Base-by-base conservation (phyloP, 1,140 invertebrate genomes). In the Metopolophium dirhodum region DNA sequence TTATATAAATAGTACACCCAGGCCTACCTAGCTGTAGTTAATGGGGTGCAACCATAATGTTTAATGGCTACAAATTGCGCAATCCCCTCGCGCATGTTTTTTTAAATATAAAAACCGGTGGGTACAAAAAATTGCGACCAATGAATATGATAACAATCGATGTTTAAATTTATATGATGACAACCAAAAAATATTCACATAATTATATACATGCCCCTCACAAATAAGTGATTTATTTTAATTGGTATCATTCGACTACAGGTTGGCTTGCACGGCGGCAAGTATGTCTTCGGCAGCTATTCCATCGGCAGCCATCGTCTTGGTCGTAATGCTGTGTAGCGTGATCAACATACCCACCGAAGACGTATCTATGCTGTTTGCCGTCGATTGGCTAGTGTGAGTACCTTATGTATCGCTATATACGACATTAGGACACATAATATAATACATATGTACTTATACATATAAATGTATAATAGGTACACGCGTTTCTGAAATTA, bases 251-350 rank as follows among this genome's bases (percentile, higher is more conserved):
- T n/a, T 77, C 30, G 30, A n/a, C 37, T 61, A 45, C 94, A 98
- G 98, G 94, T 96, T 99, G 94, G 98, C 98, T 57, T 98, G 98
- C 14, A 99, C 98, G 3, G 97, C 98, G 61, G 98, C 98, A 30
- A 98, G 98, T 88, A 97, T 99, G 94, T 99, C 98, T 26, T 98
- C 98, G 89, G 98, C 98, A 6, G 98, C 98, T 94, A 98, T 99
- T 26, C 98, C 99, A 0, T 98, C 98, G 95, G 98, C 98, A 45
- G 98, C 98, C 6, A 95, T 99, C 94, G 98, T 99, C 9, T 96
- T 99, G 51, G 96, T 99, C 87, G 95, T 98, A 2, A 97, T 98
- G 87, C 97, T 98, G 4, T 95, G 99, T 37, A 97, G 98, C 91
- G 97, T 98, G 47, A 98, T 99, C 61, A 97, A 98, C 94, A 97